Conservation (phyloP, 1,140 invertebrate species). For the Drosophila tani region DNA sequence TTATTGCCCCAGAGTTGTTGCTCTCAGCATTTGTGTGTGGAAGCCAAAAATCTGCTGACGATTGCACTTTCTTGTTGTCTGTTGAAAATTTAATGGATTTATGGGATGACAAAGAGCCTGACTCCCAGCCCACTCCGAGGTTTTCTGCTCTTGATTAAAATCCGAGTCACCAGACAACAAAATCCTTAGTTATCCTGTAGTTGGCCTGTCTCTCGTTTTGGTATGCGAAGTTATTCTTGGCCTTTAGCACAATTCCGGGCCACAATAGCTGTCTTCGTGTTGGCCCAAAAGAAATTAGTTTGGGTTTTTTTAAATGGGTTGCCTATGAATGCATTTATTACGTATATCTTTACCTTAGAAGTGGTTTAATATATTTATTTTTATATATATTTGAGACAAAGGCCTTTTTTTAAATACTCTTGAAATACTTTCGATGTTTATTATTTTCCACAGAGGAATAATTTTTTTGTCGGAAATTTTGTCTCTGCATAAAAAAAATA, state of each 20-base stretch:
- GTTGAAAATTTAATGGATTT: constrained; percentile 75
- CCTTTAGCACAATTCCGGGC: constrained; percentile 39
- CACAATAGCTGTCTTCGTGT: constrained; percentile 8
- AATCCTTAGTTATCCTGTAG: constrained; percentile 27
- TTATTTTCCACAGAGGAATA: background rate
- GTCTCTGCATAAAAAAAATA: too few species aligned
- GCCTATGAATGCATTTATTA: background rate
- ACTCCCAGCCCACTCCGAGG: background rate
- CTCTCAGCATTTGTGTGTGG: constrained; percentile 43
- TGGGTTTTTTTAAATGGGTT: background rate
- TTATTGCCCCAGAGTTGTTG: constrained; percentile 56
- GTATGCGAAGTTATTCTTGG: background rate
- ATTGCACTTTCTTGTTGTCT: constrained; percentile 75
- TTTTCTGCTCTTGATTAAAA: constrained; percentile 68
- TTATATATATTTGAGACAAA: too few species aligned
- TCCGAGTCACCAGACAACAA: constrained; percentile 39
- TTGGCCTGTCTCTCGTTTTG: constrained; percentile 9
- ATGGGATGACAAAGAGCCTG: constrained; percentile 41
- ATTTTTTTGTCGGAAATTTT: too few species aligned
- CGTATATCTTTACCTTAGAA: background rate
- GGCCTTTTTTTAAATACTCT: background rate
- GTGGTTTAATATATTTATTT: background rate
- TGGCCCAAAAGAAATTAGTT: constrained; percentile 3
- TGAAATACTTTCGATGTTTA: background rate
- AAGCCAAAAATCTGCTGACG: constrained; percentile 68